Evolutionary conservation across 2,888 invertebrate genomes (phyloP).

Genomic region (Drosophila macrospina): DNA sequence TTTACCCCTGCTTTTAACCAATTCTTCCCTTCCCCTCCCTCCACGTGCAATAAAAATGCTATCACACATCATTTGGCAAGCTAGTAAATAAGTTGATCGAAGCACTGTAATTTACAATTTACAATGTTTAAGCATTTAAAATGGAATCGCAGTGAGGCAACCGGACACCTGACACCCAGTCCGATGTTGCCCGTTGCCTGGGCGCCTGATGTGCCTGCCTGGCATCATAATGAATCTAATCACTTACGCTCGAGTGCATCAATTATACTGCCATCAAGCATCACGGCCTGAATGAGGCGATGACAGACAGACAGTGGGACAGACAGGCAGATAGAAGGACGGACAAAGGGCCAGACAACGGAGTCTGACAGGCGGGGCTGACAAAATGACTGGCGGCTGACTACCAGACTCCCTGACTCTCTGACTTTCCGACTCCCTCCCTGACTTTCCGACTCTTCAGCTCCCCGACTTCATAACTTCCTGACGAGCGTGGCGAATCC

Average conservation of each 20-base stretch:
- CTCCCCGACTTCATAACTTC: not conserved
- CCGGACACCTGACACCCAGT: conserved; percentile 31
- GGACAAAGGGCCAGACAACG: conserved; percentile 39
- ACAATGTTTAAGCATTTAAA: conserved; percentile 51
- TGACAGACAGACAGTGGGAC: conserved; percentile 53
- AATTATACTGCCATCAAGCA: conserved; percentile 84
- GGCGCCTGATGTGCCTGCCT: conserved; percentile 69
- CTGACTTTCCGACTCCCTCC: not conserved
- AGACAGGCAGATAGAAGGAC: conserved; percentile 32
- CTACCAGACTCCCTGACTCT: conserved; percentile 24
- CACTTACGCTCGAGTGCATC: conserved; percentile 85
- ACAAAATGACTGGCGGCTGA: conserved; percentile 69
- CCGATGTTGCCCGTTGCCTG: conserved; percentile 8
- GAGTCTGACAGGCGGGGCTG: conserved; percentile 57
- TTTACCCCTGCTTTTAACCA: conserved; percentile 58
- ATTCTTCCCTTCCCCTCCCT: not conserved
- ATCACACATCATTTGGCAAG: conserved; percentile 77
- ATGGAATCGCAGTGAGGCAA: conserved; percentile 5
- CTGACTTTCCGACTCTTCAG: too few species aligned
- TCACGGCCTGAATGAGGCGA: conserved; percentile 54
- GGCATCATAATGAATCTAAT: conserved; percentile 85
- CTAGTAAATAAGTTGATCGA: conserved; percentile 10
- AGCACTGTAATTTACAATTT: conserved; percentile 36
- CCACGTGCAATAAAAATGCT: conserved; percentile 68
- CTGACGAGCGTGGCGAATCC: conserved; percentile 67